Base-by-base conservation (phyloP, 2,113 vertebrate species). In the Hipposideros armiger region DNA sequence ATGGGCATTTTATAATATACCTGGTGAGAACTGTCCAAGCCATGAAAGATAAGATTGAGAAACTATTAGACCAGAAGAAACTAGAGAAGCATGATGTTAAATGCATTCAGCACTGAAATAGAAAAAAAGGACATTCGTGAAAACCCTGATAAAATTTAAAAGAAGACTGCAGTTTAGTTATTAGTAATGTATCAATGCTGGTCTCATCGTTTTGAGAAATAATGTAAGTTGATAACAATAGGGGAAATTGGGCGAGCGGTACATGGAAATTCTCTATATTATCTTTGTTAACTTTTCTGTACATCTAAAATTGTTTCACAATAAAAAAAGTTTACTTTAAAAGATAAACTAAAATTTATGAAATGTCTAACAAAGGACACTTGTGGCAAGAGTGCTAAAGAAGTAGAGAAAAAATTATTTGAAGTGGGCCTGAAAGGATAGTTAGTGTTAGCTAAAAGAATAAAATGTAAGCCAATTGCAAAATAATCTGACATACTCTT, bases 211-310 rank as follows among this genome's bases (percentile, higher is more conserved):
- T 56, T 62, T 58, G 32, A 42, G 64, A 70, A 86, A 11, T 26
- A 11, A 16, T 11, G 2, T 73, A 47, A 52, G 11, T 36, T 7
- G 22, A 19, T 47, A 74, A 66, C 3, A 45, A 40, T 45, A 70
- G 47, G 54, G n/a, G 64, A 40, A 30, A 14, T 13, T 30, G 9
- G 1, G 2, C 50, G 30, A 80, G 5, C 0, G 3, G 7, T 24
- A 0, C 64, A 26, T 56, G 60, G 56, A 10, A 36, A 56, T 77
- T 36, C 24, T 72, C 16, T 20, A 5, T 36, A 66, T 60, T 58
- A 20, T 87, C 17, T 56, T 36, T 64, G 2, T 2, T 2, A n/a
- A 72, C 0, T 45, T 60, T 50, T 84, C 16, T 89, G 20, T 17
- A 45, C 7, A 62, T 40, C 26, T 45, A 47, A 60, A 92, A 47